Base-by-base conservation (phyloP, 2,888 invertebrate genomes). In the Amphipoea lucens region DNA sequence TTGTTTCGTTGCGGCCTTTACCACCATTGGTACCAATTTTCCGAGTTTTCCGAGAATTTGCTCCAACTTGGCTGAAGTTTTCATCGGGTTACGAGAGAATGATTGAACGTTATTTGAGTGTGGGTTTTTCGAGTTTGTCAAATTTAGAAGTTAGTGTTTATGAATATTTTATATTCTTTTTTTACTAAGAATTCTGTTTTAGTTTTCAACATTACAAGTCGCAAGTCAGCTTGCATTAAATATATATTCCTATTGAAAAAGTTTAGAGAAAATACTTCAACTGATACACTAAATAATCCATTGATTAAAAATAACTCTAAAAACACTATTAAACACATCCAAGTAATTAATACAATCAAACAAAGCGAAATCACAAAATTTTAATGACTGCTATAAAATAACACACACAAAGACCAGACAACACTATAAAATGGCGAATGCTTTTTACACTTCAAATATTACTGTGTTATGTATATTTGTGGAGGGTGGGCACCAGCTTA, bases 401-500 rank as follows among this genome's bases (percentile, higher is more conserved):
- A 74, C 76, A 75, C 57, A 73, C 42, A 80, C 75, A 85, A 80
- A 78, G 60, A 51, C 70, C 81, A 73, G 85, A 79, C 85, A 75
- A 78, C 74, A 82, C 75, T 76, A 82, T 85, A 86, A 89, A 83
- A 86, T 77, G 72, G 74, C 78, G 79, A 89, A 76, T 81, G 85
- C 85, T 87, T 90, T 89, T 84, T 86, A 71, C 82, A 84, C 83
- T 83, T 87, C 79, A 85, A 90, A 90, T 87, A 86, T 88, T 66
- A 81, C 83, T 81, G 77, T 81, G 81, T 88, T 88, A 79, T 88
- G 84, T 86, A 84, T 88, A 88, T 90, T 88, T 89, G 89, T 83
- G 81, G 83, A 88, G 82, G 78, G 86, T 40, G 79, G 85, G 83
- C 83, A 76, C 73, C 71, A 86, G 83, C 86, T 90, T 92, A 92